phyloP scores from a whole-genome alignment of 2,888 invertebrate genomes.

The Autographa gamma region DNA sequence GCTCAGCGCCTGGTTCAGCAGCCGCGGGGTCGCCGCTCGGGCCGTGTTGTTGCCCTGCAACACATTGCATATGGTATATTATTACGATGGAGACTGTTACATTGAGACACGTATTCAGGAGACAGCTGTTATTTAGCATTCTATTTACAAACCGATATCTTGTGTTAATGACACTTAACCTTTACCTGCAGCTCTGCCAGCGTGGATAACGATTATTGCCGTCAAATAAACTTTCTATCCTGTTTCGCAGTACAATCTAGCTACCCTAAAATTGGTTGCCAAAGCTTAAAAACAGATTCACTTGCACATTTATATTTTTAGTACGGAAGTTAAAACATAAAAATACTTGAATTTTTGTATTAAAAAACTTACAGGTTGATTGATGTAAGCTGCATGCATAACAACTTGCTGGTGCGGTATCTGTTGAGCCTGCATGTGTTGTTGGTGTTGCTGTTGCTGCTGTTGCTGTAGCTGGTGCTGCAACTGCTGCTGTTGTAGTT shows the following conservation, averaged over 20 bases:
- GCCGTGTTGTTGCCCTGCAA: constrained; percentile 69
- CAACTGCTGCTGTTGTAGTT: constrained; percentile 68
- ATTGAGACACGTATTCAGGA: too few species aligned
- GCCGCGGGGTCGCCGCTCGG: constrained; percentile 72
- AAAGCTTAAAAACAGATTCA: too few species aligned
- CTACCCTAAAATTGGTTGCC: too few species aligned
- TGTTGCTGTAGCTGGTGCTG: constrained; percentile 78
- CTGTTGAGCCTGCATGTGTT: constrained; percentile 68
- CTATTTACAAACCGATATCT: too few species aligned
- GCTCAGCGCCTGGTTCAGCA: constrained; percentile 77
- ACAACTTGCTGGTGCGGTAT: constrained; percentile 77
- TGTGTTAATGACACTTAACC: too few species aligned
- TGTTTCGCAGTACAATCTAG: too few species aligned
- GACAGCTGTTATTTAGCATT: too few species aligned
- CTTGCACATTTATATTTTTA: not conserved
- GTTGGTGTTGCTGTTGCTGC: constrained; percentile 69
- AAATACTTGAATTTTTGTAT: not conserved
- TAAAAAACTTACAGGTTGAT: constrained; percentile 77
- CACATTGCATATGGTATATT: too few species aligned
- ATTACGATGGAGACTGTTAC: too few species aligned
- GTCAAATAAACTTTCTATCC: not conserved
- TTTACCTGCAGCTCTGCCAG: not conserved
- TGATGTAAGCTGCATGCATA: constrained; percentile 85
- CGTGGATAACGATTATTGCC: not conserved
- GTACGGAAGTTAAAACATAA: too few species aligned